Percentiles rank a stretch among this genome's conserved stretches.
Evolutionary conservation across 2,113 vertebrate species (phyloP).

Genomic region (Nannospalax galili): DNA sequence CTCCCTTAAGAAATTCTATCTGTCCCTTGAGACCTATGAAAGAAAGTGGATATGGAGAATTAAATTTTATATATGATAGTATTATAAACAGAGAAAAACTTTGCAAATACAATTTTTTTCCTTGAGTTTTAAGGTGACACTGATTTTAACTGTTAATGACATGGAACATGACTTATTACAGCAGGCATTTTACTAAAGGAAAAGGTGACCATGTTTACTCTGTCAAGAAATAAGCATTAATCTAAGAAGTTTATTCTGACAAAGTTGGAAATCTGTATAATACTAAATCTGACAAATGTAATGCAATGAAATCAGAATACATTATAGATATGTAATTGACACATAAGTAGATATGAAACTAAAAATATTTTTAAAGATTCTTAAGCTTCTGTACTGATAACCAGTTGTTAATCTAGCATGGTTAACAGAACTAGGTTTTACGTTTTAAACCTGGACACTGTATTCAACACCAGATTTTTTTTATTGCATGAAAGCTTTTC

Average conservation of each 20-base stretch:
- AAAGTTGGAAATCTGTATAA: background rate
- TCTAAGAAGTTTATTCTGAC: background rate
- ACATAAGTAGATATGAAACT: no score
- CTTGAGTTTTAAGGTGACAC: background rate
- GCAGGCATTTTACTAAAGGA: background rate
- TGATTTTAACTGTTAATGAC: background rate
- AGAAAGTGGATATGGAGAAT: background rate
- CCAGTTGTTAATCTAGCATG: background rate
- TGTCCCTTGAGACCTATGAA: background rate
- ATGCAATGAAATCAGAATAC: background rate
- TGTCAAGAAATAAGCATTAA: background rate
- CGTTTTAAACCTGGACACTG: background rate
- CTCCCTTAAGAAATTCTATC: background rate
- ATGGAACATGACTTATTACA: background rate
- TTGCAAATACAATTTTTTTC: background rate
- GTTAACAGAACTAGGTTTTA: background rate
- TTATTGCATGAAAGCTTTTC: background rate
- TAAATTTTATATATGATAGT: background rate
- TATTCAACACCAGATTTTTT: background rate
- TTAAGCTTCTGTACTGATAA: background rate
- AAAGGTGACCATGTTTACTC: background rate
- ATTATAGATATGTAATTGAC: background rate
- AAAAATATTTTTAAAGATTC: conserved; percentile 9
- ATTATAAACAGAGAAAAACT: background rate
- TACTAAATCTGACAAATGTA: background rate